phyloP scores from a whole-genome alignment of 2,113 vertebrate species.

The Crotophaga sulcirostris region DNA sequence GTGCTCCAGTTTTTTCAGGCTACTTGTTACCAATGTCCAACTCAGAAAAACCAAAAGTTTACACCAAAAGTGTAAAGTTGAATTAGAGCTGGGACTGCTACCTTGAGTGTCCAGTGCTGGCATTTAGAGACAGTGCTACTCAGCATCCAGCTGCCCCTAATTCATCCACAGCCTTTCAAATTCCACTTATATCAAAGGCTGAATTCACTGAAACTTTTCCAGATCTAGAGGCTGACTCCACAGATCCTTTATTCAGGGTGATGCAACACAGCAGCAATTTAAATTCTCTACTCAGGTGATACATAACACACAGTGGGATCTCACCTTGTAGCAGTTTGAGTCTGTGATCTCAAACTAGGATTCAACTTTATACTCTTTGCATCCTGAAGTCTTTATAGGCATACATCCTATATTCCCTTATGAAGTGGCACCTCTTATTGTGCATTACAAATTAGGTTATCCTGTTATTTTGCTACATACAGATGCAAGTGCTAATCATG shows the following conservation, averaged over 20 bases:
- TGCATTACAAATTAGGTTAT: not conserved
- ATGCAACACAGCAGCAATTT: not conserved
- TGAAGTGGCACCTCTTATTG: not conserved
- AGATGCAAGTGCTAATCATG: not conserved
- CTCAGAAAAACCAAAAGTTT: not conserved
- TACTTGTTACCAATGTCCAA: not conserved
- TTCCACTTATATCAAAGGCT: not conserved
- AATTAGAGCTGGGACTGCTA: not conserved
- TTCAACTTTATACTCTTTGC: not conserved
- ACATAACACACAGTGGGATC: not conserved
- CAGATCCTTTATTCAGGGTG: not conserved
- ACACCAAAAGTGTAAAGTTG: not conserved
- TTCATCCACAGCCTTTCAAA: not conserved
- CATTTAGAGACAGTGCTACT: not conserved
- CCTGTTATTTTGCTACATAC: not conserved
- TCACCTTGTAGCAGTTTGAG: not conserved
- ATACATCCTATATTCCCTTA: accelerated
- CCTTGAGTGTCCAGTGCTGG: not conserved
- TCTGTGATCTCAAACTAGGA: not conserved
- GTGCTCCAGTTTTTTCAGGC: not conserved
- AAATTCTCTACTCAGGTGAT: not conserved
- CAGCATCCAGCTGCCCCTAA: not conserved
- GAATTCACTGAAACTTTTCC: not conserved
- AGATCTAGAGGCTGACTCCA: not conserved
- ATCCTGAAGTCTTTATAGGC: not conserved